These are phyloP conservation scores for Aramus guarauna DNA, from an alignment of 2,113 vertebrate genomes.

Conservation along the genomic window DNA sequence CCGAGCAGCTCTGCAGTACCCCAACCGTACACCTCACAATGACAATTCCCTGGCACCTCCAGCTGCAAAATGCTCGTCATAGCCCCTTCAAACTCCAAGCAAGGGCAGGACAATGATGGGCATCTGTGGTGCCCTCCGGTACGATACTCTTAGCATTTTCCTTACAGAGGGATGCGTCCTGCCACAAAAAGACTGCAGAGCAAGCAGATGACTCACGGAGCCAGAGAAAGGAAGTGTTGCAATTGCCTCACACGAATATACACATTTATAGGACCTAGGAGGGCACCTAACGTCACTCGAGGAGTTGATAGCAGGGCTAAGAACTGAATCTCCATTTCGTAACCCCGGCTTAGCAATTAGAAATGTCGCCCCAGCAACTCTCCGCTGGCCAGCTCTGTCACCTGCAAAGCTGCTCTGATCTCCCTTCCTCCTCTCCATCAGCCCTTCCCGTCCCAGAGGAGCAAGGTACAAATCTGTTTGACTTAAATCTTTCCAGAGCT, in stretches of 20 bases:
- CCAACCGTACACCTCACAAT: rapidly evolving
- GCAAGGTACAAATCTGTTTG: background rate
- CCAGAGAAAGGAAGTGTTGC: background rate
- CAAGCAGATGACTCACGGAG: slow-evolving; percentile 41
- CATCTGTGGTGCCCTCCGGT: background rate
- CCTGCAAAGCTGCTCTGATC: background rate
- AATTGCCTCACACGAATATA: background rate
- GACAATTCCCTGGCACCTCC: background rate
- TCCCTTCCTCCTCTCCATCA: background rate
- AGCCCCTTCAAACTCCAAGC: background rate
- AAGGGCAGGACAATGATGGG: background rate
- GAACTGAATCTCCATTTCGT: background rate
- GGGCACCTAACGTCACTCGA: background rate
- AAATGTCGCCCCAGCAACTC: background rate
- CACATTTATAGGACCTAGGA: background rate
- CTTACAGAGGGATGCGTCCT: background rate
- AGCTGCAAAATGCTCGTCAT: rapidly evolving
- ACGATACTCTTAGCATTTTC: background rate
- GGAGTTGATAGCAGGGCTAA: background rate
- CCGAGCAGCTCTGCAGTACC: background rate
- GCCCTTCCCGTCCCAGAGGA: background rate
- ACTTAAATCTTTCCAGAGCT: background rate
- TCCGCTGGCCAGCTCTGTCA: background rate
- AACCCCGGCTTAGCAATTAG: rapidly evolving
- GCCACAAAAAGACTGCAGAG: background rate